Base-by-base conservation (phyloP, 37 sponge, comb jelly and placozoan species). In the Amphimedon queenslandica region DNA sequence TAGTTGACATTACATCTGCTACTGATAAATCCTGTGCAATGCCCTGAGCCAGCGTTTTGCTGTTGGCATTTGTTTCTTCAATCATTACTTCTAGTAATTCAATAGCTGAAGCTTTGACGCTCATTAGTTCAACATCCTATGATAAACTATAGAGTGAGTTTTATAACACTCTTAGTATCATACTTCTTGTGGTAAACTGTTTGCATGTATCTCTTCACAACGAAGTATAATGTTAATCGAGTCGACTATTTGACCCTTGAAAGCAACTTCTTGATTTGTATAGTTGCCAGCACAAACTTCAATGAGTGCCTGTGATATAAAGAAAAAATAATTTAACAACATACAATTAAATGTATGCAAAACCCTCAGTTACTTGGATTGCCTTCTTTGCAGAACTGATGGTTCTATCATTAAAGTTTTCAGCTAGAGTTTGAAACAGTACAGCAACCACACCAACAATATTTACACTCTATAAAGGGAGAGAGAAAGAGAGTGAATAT, bases 181-280 rank as follows among this genome's bases (percentile, higher is more conserved):
- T 47, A 47, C 53, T 13, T 47, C 53, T 47, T 8, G 13, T 47
- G n/a, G n/a, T n/a, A n/a, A n/a, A n/a, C n/a, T n/a, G n/a, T 47
- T 13, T 47, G 53, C 53, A 47, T 47, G 13, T 18, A 47, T 13
- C 8, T 18, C 8, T 47, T 18, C 8, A 47, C 13, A 13, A 18
- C 53, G 53, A 13, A 47, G 53, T 40, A 85, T 70, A 0, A 31
- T 35, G 43, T 85, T 85, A 55, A 85, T 18, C 4, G 66, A 28
- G 34, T 85, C 87, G 1, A 85, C 71, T 37, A 85, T 80, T 70
- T 85, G 80, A 16, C 37, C 33, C 28, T 85, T 80, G 57, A 80
- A 85, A 16, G 73, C 28, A 18, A 65, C 58, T 28, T 71, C 64
- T 57, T 85, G 87, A 38, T 85, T 85, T 61, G 71, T 32, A 29